Evolutionary conservation across 2,888 invertebrate species (phyloP), one percentile per base, ranked within the genome.

Genomic region (Chrysodeixis includens): DNA sequence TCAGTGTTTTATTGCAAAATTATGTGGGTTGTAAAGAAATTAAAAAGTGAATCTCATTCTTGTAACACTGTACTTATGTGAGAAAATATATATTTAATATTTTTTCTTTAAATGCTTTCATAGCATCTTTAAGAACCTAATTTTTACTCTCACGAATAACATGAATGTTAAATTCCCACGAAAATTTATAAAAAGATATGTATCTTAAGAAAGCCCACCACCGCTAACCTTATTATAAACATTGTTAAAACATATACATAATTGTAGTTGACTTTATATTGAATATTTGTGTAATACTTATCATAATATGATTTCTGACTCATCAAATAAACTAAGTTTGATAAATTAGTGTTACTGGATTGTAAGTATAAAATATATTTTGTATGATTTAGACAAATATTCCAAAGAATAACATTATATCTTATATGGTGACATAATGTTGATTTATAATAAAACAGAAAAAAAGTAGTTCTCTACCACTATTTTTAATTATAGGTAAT

Each of bases 1-100:
- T 83, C 75, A 85, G 76, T 87, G 85, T 83, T 85, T 82, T 84
- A 79, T 82, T 81, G 74, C 78, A 82, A 83, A 81, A 40, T 78
- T 70, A 78, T 74, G 65, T 82, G 77, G 74, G 79, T 82, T 83
- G 73, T 81, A 76, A 72, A 65, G 68, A 78, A 77, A 62, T 61
- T 56, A 67, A 55, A 51, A 69, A 58, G 14, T 18, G 20, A 56
- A 60, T 66, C 35, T 62, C 40, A 59, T 54, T 61, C 51, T 61
- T 64, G 63, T 8, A 40, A 30, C 46, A 46, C 44, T 62, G 68
- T 68, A 57, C 44, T 75, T 70, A 53, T 16, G 16, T 22, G 30
- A 35, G 9, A 66, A 35, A 22, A 40, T 20, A 30, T 18, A 44
- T 46, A 7, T 26, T 62, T 35, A 30, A 64, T 40, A 49, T 53